Percentiles rank a stretch among this genome's conserved stretches.
phyloP scores from a whole-genome alignment of 1,140 invertebrate genomes.

The Aphaenogaster ashmeadi region DNA sequence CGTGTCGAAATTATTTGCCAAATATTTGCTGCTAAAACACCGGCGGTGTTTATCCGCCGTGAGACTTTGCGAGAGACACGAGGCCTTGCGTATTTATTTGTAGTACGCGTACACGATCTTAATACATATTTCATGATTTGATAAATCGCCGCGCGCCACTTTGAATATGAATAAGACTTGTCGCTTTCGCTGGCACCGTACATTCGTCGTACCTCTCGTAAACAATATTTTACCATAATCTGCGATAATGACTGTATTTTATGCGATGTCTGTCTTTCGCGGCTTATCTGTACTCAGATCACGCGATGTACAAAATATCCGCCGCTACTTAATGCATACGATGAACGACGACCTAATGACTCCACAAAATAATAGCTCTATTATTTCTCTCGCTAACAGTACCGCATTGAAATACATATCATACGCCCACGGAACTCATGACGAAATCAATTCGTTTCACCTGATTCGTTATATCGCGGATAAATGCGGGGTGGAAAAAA shows the following conservation, averaged over 20 bases:
- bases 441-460: slow-evolving; percentile 39
- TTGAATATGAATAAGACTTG: slow-evolving; percentile 51
- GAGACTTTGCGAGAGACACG: not conserved
- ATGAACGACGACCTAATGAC: slow-evolving; percentile 4
- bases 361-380: not conserved
- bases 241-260: slow-evolving; percentile 18
- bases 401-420: not conserved
- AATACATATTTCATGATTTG: slow-evolving; percentile 55
- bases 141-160: slow-evolving; percentile 8
- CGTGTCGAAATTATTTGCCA: slow-evolving; percentile 49
- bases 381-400: not conserved
- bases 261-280: not conserved
- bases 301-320: slow-evolving; percentile 5
- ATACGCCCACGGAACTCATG: not conserved
- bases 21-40: slow-evolving; percentile 48
- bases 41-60: not conserved
- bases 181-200: slow-evolving; percentile 19
- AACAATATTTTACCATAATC: slow-evolving; percentile 46
- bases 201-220: not conserved
- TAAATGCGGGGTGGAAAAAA: not conserved
- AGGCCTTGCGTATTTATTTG: slow-evolving; percentile 16
- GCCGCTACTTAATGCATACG: not conserved
- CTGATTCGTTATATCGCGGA: slow-evolving; percentile 36
- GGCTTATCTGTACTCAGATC: not conserved
- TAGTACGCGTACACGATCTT: not conserved